These are phyloP conservation scores for Lutjanus argentimaculatus DNA, from an alignment of 2,797 vertebrate genomes.

Conservation along the genomic window DNA sequence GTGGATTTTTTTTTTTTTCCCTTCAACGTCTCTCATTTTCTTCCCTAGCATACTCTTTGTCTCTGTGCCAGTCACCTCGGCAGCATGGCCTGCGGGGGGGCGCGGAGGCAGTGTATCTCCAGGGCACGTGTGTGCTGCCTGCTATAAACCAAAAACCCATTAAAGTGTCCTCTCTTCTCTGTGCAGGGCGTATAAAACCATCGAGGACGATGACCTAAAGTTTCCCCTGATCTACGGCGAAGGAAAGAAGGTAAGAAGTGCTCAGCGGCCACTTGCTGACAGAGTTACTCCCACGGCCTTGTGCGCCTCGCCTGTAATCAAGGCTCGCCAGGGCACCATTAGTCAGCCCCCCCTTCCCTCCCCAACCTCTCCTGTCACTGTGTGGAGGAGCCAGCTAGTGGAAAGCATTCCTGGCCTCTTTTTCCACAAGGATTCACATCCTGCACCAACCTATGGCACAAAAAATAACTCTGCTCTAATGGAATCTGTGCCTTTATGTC, in stretches of 20 bases:
- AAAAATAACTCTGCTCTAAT: constrained; percentile 26
- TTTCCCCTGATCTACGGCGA: constrained; percentile 99
- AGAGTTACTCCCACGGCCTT: constrained; percentile 59
- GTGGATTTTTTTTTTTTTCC: constrained; percentile 2
- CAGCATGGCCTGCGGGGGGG: constrained; percentile 35
- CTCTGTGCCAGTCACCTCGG: constrained; percentile 38
- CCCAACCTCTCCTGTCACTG: background rate
- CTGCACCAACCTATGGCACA: constrained; percentile 18
- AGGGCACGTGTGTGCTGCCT: constrained; percentile 42
- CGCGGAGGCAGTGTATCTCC: constrained; percentile 34
- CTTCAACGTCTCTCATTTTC: constrained; percentile 9
- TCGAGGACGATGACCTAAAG: constrained; percentile 98
- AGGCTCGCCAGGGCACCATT: constrained; percentile 56
- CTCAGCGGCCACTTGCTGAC: constrained; percentile 35
- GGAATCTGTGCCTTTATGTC: constrained; percentile 20
- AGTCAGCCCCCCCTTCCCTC: constrained; percentile 29
- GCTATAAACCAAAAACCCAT: constrained; percentile 63
- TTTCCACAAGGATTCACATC: constrained; percentile 32
- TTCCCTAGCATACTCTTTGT: constrained; percentile 17
- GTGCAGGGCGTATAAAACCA: constrained; percentile 98
- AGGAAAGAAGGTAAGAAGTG: constrained; percentile 95
- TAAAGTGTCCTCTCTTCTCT: constrained; percentile 71
- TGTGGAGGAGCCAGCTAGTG: constrained; percentile 34
- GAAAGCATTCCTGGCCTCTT: constrained; percentile 42
- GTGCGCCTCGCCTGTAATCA: constrained; percentile 62